Conservation (phyloP, 2,888 invertebrate genomes). For the Stomorhina lunata region DNA sequence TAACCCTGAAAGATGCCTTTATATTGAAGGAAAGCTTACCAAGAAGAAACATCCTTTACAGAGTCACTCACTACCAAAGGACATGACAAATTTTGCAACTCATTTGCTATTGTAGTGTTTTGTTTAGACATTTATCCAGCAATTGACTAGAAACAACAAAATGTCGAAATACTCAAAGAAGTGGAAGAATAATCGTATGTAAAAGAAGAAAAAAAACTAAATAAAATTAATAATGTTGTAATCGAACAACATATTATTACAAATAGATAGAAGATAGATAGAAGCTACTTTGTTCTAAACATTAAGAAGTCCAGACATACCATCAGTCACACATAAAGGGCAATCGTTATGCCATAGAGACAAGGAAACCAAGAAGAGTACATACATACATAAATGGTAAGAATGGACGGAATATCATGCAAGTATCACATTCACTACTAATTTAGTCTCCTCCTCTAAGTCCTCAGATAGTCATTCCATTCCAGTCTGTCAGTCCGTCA, state of each 20-base stretch:
- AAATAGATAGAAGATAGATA: neutral
- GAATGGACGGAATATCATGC: neutral
- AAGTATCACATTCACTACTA: too few relatives aligned
- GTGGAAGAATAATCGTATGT: too few relatives aligned
- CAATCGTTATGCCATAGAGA: neutral
- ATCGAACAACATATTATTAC: slow-evolving; percentile 36
- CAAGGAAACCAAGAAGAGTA: too few relatives aligned
- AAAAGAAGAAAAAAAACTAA: neutral
- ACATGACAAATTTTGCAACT: slow-evolving; percentile 55
- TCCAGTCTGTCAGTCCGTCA: neutral
- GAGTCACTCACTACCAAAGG: slow-evolving; percentile 11
- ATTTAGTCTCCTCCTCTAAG: too few relatives aligned
- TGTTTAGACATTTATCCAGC: slow-evolving; percentile 35
- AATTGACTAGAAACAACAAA: slow-evolving; percentile 53
- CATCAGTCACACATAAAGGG: neutral
- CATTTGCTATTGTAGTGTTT: slow-evolving; percentile 49
- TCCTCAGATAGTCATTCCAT: neutral
- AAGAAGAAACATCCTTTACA: neutral
- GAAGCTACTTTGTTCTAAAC: neutral
- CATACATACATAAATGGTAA: slow-evolving; percentile 10
- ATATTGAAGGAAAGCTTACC: neutral
- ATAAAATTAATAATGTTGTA: slow-evolving; percentile 59
- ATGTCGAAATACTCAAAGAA: neutral
- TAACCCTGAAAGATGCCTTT: neutral
- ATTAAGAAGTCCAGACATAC: neutral